Conservation (phyloP, 2,888 invertebrate species). For the Thecocarcelia acutangulata region DNA sequence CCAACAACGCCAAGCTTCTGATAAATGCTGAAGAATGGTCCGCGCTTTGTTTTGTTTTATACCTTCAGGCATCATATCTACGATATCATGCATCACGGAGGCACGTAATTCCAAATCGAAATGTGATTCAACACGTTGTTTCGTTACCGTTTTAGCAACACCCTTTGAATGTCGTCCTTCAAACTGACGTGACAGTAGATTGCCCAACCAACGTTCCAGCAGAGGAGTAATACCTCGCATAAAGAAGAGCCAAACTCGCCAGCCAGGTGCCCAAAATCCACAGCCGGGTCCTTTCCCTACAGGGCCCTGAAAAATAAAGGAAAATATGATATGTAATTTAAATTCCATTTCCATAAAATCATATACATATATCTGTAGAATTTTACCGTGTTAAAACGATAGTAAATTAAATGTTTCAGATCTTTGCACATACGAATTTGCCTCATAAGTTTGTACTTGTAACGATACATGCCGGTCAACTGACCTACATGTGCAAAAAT, state of each 20-base stretch:
- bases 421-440: conserved; percentile 99
- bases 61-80: conserved; percentile 99
- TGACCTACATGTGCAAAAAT: conserved; percentile 99
- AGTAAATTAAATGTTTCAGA: conserved; percentile 99
- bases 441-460: conserved; percentile 99
- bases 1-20: conserved; percentile 99
- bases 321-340: no score
- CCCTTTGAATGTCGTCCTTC: conserved; percentile 99
- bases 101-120: conserved; percentile 99
- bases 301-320: conserved; percentile 85
- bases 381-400: conserved; percentile 96
- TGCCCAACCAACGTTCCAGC: conserved; percentile 99
- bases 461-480: conserved; percentile 99
- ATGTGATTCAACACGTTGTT: conserved; percentile 99
- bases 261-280: conserved; percentile 99
- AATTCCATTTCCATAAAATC: background rate
- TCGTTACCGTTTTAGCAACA: conserved; percentile 99
- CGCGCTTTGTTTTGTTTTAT: conserved; percentile 99
- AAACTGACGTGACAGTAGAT: conserved; percentile 98
- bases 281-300: conserved; percentile 99
- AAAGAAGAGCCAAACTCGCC: conserved; percentile 99
- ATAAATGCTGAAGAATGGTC: conserved; percentile 98
- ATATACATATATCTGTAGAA: background rate
- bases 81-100: conserved; percentile 98
- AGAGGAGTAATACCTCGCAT: conserved; percentile 99